Percentiles rank a stretch among this genome's conserved stretches.
Conservation (phyloP, 1,140 invertebrate species). For the Pentalonia nigronervosa region DNA sequence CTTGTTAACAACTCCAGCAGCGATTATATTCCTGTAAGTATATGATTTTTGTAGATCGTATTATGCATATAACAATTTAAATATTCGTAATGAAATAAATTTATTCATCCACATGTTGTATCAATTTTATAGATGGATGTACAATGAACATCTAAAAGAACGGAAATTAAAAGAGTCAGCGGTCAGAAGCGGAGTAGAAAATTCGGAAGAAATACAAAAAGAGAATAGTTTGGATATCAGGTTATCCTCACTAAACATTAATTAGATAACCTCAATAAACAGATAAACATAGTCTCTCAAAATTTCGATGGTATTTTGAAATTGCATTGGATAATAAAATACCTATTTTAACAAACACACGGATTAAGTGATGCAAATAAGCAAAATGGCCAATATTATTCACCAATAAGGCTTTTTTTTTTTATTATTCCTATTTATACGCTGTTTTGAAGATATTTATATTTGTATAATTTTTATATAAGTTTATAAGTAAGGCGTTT, state of each 20-base stretch:
- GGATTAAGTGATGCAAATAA: background rate
- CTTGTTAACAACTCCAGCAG: slow-evolving; percentile 75
- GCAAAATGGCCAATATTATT: background rate
- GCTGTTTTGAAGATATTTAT: background rate
- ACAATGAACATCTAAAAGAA: slow-evolving; percentile 1
- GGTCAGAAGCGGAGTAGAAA: too few relatives aligned
- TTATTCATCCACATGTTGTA: background rate
- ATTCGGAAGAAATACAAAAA: background rate
- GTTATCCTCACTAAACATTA: background rate
- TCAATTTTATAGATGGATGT: slow-evolving; percentile 26
- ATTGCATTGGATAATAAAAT: background rate
- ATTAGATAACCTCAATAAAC: background rate
- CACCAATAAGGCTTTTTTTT: background rate
- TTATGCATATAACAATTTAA: background rate
- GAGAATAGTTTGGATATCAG: background rate
- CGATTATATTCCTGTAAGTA: slow-evolving; percentile 78
- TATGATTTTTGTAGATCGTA: too few relatives aligned
- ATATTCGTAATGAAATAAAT: background rate
- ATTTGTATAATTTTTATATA: background rate
- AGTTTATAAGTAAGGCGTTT: background rate
- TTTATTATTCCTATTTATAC: background rate
- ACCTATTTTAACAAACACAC: background rate
- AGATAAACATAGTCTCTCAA: background rate
- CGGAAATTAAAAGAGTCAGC: background rate
- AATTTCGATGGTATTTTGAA: background rate